These are phyloP conservation scores for Torymus auratus DNA, from an alignment of 2,888 invertebrate species.

Conservation along the genomic window DNA sequence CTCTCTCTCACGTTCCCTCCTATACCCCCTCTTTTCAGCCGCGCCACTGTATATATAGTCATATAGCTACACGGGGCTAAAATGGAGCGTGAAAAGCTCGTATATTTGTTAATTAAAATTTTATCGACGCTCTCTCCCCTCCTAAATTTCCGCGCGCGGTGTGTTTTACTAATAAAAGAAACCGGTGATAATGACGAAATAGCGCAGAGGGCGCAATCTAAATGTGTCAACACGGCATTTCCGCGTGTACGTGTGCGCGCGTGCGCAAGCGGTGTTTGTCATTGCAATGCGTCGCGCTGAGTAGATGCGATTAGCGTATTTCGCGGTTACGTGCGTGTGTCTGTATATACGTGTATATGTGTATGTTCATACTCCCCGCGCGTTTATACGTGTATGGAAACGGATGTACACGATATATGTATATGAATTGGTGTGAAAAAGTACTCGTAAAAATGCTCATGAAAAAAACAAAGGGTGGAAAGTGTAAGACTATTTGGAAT, in stretches of 20 bases:
- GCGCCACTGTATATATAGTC: neutral
- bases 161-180: slow-evolving; percentile 32
- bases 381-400: neutral
- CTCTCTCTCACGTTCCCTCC: neutral
- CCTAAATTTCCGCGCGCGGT: neutral
- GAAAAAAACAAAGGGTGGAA: no score
- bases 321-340: neutral
- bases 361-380: neutral
- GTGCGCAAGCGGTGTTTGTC: slow-evolving; percentile 20
- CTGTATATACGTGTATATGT: neutral
- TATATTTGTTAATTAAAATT: slow-evolving; percentile 42
- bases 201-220: slow-evolving; percentile 60
- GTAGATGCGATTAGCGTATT: slow-evolving; percentile 58
- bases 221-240: slow-evolving; percentile 59
- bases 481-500: no score
- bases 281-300: slow-evolving; percentile 46
- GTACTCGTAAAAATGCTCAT: no score
- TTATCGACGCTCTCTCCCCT: neutral
- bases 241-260: no score
- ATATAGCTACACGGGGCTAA: neutral
- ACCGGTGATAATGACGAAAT: slow-evolving; percentile 45
- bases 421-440: neutral
- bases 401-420: slow-evolving; percentile 9
- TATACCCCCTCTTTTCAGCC: neutral
- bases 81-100: slow-evolving; percentile 22